These are phyloP conservation scores for Orthosia gracilis DNA, from an alignment of 2,888 invertebrate species.

Conservation along the genomic window DNA sequence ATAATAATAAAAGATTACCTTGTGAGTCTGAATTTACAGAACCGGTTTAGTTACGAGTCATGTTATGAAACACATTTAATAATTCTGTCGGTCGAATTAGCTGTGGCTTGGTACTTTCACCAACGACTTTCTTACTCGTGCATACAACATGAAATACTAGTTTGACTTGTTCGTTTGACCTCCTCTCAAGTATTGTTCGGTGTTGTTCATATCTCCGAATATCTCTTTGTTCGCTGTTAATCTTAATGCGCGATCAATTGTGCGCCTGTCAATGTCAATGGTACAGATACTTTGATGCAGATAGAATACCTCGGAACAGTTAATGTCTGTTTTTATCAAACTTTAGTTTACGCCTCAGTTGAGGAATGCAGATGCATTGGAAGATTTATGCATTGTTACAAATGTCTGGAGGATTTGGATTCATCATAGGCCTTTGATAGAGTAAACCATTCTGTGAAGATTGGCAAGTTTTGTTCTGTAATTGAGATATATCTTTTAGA, in stretches of 20 bases:
- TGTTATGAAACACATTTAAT: conserved; percentile 87
- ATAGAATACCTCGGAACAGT: conserved; percentile 46
- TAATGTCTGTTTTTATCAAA: conserved; percentile 31
- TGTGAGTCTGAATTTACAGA: conserved; percentile 68
- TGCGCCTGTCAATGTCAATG: conserved; percentile 76
- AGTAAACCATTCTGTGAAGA: conserved; percentile 4
- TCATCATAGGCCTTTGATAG: conserved; percentile 30
- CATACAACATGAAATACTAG: conserved; percentile 76
- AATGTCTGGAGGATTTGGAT: conserved; percentile 7
- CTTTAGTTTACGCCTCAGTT: conserved; percentile 20
- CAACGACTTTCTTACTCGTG: conserved; percentile 84
- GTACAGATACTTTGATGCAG: conserved; percentile 64
- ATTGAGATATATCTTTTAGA: neutral
- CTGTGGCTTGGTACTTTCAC: conserved; percentile 86
- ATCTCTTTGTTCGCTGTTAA: conserved; percentile 78
- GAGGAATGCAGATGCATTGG: conserved; percentile 12
- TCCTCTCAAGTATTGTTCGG: conserved; percentile 79
- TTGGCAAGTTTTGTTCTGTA: neutral
- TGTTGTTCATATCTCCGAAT: conserved; percentile 77
- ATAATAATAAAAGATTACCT: conserved; percentile 75
- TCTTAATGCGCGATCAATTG: conserved; percentile 71
- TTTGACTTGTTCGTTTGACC: conserved; percentile 80
- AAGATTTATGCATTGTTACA: conserved; percentile 24
- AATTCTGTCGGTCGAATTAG: conserved; percentile 84
- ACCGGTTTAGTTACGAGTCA: conserved; percentile 84